These are phyloP conservation scores for Schizaphis graminum DNA, from an alignment of 2,888 invertebrate species.

Conservation along the genomic window DNA sequence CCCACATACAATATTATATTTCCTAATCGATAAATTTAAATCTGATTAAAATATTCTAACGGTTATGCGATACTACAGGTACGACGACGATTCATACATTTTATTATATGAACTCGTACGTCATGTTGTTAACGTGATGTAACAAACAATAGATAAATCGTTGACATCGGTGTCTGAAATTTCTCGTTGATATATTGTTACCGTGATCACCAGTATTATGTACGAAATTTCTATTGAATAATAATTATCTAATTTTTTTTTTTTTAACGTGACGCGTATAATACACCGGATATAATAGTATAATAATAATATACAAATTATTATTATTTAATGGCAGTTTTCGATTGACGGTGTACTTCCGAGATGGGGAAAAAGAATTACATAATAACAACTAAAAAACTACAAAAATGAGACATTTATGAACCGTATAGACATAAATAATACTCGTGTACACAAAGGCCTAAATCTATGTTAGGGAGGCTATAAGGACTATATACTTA, in stretches of 20 bases:
- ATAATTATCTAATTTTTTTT: constrained; percentile 29
- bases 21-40: background rate
- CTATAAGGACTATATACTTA: background rate
- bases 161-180: background rate
- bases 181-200: constrained; percentile 22
- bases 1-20: background rate
- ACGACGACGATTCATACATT: background rate
- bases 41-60: background rate
- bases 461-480: background rate
- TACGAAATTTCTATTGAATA: constrained; percentile 21
- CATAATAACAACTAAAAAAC: background rate
- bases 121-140: constrained; percentile 48
- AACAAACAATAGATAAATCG: constrained; percentile 17
- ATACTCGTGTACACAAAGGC: background rate
- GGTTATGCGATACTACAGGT: background rate
- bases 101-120: background rate
- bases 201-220: background rate
- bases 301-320: background rate
- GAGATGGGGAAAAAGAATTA: background rate
- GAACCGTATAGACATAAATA: background rate
- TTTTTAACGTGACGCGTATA: background rate
- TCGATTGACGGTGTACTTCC: background rate
- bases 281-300: background rate
- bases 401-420: background rate
- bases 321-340: background rate